These are phyloP conservation scores for Ylistrum balloti DNA, from an alignment of 1,140 invertebrate species.

Conservation along the genomic window DNA sequence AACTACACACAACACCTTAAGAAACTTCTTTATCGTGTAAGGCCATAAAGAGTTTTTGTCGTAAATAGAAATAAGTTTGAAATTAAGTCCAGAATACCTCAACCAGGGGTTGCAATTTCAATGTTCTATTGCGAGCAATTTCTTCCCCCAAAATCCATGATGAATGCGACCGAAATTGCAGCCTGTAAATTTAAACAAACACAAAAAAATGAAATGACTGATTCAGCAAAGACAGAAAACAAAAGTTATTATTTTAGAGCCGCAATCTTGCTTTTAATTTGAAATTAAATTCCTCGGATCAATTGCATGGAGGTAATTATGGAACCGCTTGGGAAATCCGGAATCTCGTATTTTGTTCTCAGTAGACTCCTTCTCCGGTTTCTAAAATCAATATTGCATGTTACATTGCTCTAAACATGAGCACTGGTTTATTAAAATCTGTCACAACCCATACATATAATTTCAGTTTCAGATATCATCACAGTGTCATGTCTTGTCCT, in stretches of 20 bases:
- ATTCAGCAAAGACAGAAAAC: not conserved
- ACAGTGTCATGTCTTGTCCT: not conserved
- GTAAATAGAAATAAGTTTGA: too few species aligned
- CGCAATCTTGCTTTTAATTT: not conserved
- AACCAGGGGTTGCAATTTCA: too few species aligned
- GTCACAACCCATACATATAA: too few species aligned
- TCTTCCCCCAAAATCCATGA: not conserved
- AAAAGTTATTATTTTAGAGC: not conserved
- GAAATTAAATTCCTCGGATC: conserved; percentile 21
- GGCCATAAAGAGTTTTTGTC: too few species aligned
- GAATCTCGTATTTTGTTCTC: not conserved
- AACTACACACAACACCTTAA: too few species aligned
- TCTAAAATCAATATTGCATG: not conserved
- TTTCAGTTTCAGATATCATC: too few species aligned
- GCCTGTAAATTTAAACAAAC: not conserved
- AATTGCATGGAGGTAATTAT: conserved; percentile 8
- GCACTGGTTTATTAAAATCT: not conserved
- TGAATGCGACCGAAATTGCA: not conserved
- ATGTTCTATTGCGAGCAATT: not conserved
- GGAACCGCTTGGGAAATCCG: conserved; percentile 22
- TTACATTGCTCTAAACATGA: not conserved
- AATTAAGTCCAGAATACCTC: too few species aligned
- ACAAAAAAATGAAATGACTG: not conserved
- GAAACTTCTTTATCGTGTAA: too few species aligned
- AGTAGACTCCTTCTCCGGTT: not conserved